A percentile compares a stretch with the other conserved stretches of the same genome.
phyloP scores from a whole-genome alignment of 2,888 invertebrate genomes.

The Orthosia incerta region DNA sequence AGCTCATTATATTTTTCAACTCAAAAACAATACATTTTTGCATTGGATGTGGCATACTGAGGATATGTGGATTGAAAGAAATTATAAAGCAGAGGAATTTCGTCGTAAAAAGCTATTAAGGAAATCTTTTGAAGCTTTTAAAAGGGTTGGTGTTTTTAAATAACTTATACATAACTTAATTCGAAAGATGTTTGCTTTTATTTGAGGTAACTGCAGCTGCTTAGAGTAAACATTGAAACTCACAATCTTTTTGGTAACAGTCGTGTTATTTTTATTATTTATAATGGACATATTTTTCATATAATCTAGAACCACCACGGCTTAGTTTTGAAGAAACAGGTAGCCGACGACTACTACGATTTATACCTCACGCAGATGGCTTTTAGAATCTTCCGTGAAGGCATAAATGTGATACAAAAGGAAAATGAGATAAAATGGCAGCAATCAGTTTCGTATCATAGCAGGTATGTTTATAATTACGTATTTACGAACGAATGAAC shows the following conservation, averaged over 20 bases:
- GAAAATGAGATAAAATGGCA: slow-evolving; percentile 87
- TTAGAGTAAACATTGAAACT: not conserved
- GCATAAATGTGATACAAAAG: slow-evolving; percentile 82
- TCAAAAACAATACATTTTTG: slow-evolving; percentile 87
- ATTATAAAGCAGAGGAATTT: slow-evolving; percentile 90
- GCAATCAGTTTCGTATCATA: slow-evolving; percentile 85
- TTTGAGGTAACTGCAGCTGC: not conserved
- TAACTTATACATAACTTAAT: slow-evolving; percentile 2
- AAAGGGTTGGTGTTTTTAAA: slow-evolving; percentile 76
- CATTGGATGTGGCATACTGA: slow-evolving; percentile 90
- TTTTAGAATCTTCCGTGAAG: slow-evolving; percentile 88
- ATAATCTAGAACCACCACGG: slow-evolving; percentile 84
- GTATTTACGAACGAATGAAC: slow-evolving; percentile 5
- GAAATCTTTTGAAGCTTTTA: slow-evolving; percentile 87
- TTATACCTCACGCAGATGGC: slow-evolving; percentile 90
- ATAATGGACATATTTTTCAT: slow-evolving; percentile 8
- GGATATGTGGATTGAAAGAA: slow-evolving; percentile 88
- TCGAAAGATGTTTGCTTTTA: not conserved
- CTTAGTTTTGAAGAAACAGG: slow-evolving; percentile 91
- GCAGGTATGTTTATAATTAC: slow-evolving; percentile 78
- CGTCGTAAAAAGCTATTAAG: slow-evolving; percentile 87
- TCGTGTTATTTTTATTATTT: not conserved
- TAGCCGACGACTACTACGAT: slow-evolving; percentile 94
- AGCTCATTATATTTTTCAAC: slow-evolving; percentile 84
- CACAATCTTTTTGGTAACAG: not conserved